These are phyloP conservation scores for Chondrosia reniformis DNA, from an alignment of 37 sponge, comb jelly and placozoan genomes.

Conservation along the genomic window DNA sequence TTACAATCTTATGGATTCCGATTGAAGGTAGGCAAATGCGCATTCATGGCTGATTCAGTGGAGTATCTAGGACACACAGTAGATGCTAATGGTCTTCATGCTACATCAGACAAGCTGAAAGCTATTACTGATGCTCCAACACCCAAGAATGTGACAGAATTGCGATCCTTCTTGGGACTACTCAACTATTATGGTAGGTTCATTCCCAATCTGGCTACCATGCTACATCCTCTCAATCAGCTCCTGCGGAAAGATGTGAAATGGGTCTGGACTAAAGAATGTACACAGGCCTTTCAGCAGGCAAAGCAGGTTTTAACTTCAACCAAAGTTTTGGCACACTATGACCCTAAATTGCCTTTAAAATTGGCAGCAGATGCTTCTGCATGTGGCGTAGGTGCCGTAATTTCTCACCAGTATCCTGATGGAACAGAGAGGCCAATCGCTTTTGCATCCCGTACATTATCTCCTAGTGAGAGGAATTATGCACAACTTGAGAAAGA, in stretches of 20 bases:
- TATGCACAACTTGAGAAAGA: slow-evolving; percentile 26
- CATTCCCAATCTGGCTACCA: slow-evolving; percentile 18
- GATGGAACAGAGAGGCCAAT: slow-evolving; percentile 24
- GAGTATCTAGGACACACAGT: slow-evolving; percentile 12
- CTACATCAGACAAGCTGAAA: slow-evolving; percentile 5
- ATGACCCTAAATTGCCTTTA: neutral
- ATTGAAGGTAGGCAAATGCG: neutral
- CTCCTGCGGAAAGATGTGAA: neutral
- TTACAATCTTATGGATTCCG: neutral
- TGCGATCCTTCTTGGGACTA: slow-evolving; percentile 17
- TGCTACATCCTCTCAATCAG: slow-evolving; percentile 14
- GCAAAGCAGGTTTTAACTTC: slow-evolving; percentile 26
- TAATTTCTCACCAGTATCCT: slow-evolving; percentile 2
- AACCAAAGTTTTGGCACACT: slow-evolving; percentile 19
- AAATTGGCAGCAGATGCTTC: slow-evolving; percentile 33
- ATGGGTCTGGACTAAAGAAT: neutral
- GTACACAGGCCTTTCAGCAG: neutral
- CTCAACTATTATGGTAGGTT: slow-evolving; percentile 21
- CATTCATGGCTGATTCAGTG: slow-evolving; percentile 2
- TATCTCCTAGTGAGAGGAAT: slow-evolving; percentile 8
- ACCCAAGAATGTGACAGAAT: neutral
- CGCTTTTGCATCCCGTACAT: slow-evolving; percentile 23
- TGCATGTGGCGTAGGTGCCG: slow-evolving; percentile 17
- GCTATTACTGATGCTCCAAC: neutral
- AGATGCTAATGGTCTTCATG: slow-evolving; percentile 12